These are phyloP conservation scores for Arenaria interpres DNA, from an alignment of 2,113 vertebrate species.

Conservation along the genomic window DNA sequence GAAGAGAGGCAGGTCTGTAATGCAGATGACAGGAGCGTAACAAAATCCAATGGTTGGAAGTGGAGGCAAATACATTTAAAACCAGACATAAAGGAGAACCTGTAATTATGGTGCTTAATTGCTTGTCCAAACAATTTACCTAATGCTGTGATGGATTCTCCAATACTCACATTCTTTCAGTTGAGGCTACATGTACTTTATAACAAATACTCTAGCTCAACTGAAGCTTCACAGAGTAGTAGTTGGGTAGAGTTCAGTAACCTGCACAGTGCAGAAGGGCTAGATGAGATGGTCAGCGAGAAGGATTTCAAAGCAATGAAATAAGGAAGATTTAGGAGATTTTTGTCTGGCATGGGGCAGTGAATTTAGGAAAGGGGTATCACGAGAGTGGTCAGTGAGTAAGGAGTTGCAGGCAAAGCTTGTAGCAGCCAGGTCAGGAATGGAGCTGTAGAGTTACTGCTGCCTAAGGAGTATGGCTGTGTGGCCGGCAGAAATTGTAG, in stretches of 20 bases:
- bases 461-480: background rate
- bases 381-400: background rate
- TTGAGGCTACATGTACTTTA: fast-evolving
- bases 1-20: background rate
- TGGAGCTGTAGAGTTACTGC: background rate
- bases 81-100: background rate
- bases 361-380: background rate
- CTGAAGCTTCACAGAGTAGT: background rate
- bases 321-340: background rate
- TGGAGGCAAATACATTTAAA: background rate
- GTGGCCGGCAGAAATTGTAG: background rate
- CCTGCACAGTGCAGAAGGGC: background rate
- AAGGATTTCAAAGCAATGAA: background rate
- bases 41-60: background rate
- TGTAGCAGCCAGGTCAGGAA: background rate
- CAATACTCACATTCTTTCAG: background rate
- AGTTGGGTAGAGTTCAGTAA: background rate
- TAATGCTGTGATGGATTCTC: background rate
- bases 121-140: background rate
- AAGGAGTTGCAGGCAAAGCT: background rate
- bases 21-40: background rate
- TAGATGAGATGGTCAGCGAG: background rate
- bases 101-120: background rate
- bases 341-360: background rate
- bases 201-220: background rate